A percentile compares a stretch with the other conserved stretches of the same genome.
Conservation (phyloP, 2,888 invertebrate species). For the Leptura quadrifasciata region DNA sequence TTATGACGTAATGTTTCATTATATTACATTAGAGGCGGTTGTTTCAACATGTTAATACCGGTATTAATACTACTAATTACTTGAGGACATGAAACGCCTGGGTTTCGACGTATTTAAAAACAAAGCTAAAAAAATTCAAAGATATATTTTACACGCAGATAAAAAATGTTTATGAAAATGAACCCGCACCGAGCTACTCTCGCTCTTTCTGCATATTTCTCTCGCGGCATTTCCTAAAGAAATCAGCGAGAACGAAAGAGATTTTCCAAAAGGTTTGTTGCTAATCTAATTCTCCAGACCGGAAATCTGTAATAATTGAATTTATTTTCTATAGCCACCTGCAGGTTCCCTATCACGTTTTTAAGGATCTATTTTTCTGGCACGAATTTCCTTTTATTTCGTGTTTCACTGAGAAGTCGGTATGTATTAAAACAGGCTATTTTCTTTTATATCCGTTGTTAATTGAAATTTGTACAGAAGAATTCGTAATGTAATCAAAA, state of each 20-base stretch:
- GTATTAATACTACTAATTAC: no score
- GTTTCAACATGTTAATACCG: no score
- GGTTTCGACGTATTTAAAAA: no score
- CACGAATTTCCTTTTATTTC: background rate
- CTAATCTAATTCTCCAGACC: conserved; percentile 3
- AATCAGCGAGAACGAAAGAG: background rate
- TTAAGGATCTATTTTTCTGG: background rate
- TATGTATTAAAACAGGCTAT: background rate
- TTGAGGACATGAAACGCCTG: no score
- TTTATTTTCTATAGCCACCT: conserved; percentile 7
- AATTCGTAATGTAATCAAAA: background rate
- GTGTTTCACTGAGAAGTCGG: background rate
- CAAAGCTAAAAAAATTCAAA: no score
- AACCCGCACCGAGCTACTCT: no score
- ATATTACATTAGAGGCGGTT: no score
- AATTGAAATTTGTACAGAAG: background rate
- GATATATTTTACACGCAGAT: no score
- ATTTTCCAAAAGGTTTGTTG: background rate
- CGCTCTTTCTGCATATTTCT: background rate
- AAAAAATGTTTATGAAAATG: no score
- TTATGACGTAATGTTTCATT: no score
- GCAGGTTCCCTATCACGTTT: background rate
- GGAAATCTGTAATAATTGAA: conserved; percentile 7
- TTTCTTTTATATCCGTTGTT: background rate
- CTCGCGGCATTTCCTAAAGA: background rate